These are phyloP conservation scores for Nephrotoma appendiculata DNA, from an alignment of 2,888 invertebrate species.

Conservation along the genomic window DNA sequence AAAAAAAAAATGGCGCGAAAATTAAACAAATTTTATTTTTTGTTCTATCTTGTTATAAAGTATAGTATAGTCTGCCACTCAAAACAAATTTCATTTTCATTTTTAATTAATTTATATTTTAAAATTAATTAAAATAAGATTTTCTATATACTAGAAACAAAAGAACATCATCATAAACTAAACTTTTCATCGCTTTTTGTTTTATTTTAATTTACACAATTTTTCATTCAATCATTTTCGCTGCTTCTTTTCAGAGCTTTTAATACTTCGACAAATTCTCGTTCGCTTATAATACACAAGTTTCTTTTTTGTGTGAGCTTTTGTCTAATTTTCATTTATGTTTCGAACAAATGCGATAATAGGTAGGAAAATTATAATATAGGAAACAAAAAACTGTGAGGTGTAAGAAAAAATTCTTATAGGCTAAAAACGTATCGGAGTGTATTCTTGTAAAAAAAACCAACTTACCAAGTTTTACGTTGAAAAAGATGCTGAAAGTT, in stretches of 20 bases:
- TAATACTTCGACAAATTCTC: not conserved
- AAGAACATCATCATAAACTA: not conserved
- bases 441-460: too few species aligned
- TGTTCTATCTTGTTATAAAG: not conserved
- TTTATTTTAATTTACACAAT: not conserved
- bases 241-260: not conserved
- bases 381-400: too few species aligned
- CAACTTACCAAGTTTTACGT: too few species aligned
- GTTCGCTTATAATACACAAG: too few species aligned
- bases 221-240: not conserved
- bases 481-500: too few species aligned
- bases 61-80: not conserved
- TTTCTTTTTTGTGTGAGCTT: too few species aligned
- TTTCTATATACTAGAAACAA: not conserved
- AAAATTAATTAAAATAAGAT: not conserved
- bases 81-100: not conserved
- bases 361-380: too few species aligned
- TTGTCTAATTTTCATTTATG: too few species aligned
- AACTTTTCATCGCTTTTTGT: not conserved
- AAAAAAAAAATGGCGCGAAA: not conserved
- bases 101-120: not conserved
- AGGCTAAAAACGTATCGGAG: too few species aligned
- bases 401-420: too few species aligned
- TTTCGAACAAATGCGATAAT: too few species aligned
- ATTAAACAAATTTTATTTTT: not conserved